Evolutionary conservation across 2,797 vertebrate genomes (phyloP).

Genomic region (Gadopsis bispinosus): DNA sequence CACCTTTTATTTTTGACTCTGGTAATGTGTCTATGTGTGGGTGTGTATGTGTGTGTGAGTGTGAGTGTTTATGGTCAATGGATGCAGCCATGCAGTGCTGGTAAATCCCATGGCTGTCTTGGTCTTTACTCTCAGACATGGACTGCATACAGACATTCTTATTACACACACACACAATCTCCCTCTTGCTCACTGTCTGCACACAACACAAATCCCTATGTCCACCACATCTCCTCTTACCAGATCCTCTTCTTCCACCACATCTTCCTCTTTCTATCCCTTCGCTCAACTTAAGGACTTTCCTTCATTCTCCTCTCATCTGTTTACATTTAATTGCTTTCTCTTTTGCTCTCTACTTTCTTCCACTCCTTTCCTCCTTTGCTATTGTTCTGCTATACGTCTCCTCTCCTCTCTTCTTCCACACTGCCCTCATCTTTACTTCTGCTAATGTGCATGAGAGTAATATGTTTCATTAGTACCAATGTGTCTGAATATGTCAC

Average conservation of each 20-base stretch:
- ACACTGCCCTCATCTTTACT: constrained; percentile 77
- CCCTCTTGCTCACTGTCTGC: constrained; percentile 38
- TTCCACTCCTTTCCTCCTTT: constrained; percentile 6
- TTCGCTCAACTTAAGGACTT: constrained; percentile 6
- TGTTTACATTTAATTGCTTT: constrained; percentile 22
- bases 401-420: constrained; percentile 15
- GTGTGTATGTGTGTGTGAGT: constrained; percentile 5
- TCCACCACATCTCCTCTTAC: constrained; percentile 48
- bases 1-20: constrained; percentile 46
- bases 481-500: constrained; percentile 77
- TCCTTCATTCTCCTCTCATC: constrained; percentile 8
- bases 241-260: constrained; percentile 46
- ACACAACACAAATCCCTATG: constrained; percentile 53
- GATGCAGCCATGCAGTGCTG: constrained; percentile 64
- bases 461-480: constrained; percentile 79
- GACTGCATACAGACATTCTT: constrained; percentile 66
- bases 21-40: neutral
- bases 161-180: constrained; percentile 42
- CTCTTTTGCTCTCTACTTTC: constrained; percentile 11
- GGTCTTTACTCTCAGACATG: constrained; percentile 67
- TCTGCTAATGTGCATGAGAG: constrained; percentile 68
- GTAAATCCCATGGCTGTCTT: constrained; percentile 70
- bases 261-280: constrained; percentile 25
- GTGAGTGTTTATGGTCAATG: constrained; percentile 31
- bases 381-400: constrained; percentile 13